Conservation (phyloP, 2,888 invertebrate species). For the Petrolisthes cinctipes region DNA sequence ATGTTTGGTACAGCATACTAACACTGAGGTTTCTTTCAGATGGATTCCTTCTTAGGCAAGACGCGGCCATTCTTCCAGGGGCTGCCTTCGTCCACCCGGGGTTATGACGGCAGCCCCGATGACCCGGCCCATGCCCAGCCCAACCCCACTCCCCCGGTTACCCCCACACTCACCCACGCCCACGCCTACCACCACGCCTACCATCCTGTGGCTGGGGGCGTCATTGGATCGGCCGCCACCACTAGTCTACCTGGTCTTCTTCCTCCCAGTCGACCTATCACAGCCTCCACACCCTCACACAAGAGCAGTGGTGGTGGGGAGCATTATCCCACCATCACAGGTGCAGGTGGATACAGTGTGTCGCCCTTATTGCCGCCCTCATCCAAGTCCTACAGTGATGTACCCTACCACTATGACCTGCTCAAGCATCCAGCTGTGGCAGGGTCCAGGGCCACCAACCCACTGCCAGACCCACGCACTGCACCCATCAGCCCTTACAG, state of each 20-base stretch:
- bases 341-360: constrained; percentile 44
- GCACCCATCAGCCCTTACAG: constrained; percentile 20
- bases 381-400: constrained; percentile 23
- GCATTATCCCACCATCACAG: constrained; percentile 12
- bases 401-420: neutral
- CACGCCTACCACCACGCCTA: constrained; percentile 44
- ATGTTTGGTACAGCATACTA: neutral
- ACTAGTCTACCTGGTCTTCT: constrained; percentile 40
- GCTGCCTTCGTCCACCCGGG: constrained; percentile 50
- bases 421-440: neutral
- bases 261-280: constrained; percentile 53
- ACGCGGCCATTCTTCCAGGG: constrained; percentile 55
- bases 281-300: constrained; percentile 51
- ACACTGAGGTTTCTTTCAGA: constrained; percentile 32
- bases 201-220: constrained; percentile 20
- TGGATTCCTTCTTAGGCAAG: constrained; percentile 57
- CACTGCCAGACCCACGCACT: constrained; percentile 19
- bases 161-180: constrained; percentile 48
- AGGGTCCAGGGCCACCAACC: constrained; percentile 25
- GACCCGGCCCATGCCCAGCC: constrained; percentile 50
- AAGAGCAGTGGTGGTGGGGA: constrained; percentile 27
- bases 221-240: constrained; percentile 25
- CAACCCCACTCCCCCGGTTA: constrained; percentile 55
- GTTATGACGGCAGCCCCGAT: constrained; percentile 44
- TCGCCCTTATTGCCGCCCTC: constrained; percentile 41